These are phyloP conservation scores for Aelia acuminata DNA, from an alignment of 2,888 invertebrate genomes.

Conservation along the genomic window DNA sequence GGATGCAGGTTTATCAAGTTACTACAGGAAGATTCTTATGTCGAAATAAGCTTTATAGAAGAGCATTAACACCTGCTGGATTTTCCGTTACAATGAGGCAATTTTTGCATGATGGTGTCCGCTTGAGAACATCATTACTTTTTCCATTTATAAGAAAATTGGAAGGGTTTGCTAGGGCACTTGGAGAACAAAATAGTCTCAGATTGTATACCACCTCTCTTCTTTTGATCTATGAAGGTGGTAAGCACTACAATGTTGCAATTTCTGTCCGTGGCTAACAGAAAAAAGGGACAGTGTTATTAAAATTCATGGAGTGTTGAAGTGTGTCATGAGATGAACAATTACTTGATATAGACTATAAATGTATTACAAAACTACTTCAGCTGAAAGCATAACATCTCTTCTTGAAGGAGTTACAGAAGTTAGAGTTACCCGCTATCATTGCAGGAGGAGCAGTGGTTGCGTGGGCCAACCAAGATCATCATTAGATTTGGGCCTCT, in stretches of 20 bases:
- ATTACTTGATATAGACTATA: constrained; percentile 25
- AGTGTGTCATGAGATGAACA: constrained; percentile 50
- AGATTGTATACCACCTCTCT: constrained; percentile 74
- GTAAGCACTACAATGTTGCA: constrained; percentile 31
- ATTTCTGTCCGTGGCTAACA: background rate
- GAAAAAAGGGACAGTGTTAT: constrained; percentile 56
- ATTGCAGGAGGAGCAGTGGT: constrained; percentile 51
- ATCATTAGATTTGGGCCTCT: constrained; percentile 49
- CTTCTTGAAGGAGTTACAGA: constrained; percentile 53
- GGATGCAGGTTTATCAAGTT: constrained; percentile 73
- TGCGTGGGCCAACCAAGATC: constrained; percentile 54
- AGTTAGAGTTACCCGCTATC: background rate
- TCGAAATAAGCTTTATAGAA: constrained; percentile 73
- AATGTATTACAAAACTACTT: constrained; percentile 47
- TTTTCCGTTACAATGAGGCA: constrained; percentile 71
- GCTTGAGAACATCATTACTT: constrained; percentile 69
- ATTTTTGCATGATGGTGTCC: constrained; percentile 72
- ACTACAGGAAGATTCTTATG: constrained; percentile 71
- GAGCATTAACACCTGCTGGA: constrained; percentile 70
- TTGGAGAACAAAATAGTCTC: constrained; percentile 70
- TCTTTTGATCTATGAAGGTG: constrained; percentile 73
- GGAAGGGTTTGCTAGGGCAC: constrained; percentile 68
- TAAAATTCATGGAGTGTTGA: constrained; percentile 37
- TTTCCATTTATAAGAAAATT: constrained; percentile 70
- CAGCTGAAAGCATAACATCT: constrained; percentile 46